phyloP scores from a whole-genome alignment of 2,888 invertebrate genomes.

The Dynastes hyllus region DNA sequence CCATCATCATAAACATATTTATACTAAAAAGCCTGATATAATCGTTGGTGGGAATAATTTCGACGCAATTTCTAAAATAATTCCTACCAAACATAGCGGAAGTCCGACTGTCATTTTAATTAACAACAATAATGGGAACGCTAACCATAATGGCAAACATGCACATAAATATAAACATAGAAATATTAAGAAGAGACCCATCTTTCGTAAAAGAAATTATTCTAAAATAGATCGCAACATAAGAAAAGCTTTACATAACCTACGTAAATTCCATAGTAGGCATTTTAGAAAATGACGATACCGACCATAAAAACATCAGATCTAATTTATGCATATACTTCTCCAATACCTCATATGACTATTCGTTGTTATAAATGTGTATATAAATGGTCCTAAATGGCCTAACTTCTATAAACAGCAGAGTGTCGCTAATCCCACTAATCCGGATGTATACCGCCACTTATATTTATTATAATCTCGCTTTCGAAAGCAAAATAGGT shows the following conservation, averaged over 20 bases:
- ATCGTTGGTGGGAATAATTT: conserved; percentile 2
- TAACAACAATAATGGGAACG: conserved; percentile 61
- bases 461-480: no score
- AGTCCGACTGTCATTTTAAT: conserved; percentile 58
- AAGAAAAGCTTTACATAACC: conserved; percentile 51
- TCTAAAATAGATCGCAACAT: conserved; percentile 50
- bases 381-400: no score
- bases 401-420: no score
- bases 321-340: no score
- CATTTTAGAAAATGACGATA: conserved; percentile 18
- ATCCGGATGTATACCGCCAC: no score
- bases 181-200: conserved; percentile 26
- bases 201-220: conserved; percentile 24
- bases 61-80: background rate
- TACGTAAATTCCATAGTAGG: conserved; percentile 49
- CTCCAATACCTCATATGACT: no score
- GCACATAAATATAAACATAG: conserved; percentile 28
- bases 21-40: background rate
- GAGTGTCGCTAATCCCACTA: no score
- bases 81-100: conserved; percentile 32
- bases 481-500: no score
- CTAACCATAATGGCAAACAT: conserved; percentile 30
- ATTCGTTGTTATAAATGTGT: no score
- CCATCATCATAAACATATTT: conserved; percentile 42
- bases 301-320: background rate